Base-by-base conservation (phyloP, 1,140 invertebrate species). In the Drosophila tristis region DNA sequence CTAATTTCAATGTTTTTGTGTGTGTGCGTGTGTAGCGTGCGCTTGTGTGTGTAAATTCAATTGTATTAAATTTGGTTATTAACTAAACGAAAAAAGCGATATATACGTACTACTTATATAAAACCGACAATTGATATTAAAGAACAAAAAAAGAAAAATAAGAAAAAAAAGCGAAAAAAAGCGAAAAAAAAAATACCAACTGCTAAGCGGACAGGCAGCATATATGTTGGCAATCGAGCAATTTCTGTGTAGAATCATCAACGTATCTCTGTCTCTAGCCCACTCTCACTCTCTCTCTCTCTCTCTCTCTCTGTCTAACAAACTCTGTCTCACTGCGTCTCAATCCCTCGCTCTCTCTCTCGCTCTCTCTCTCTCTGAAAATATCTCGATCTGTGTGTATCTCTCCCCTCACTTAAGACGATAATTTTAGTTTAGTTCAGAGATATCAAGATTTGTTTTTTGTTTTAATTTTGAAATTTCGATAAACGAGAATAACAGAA, bases 141-240 rank as follows among this genome's bases (percentile, higher is more conserved):
- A 51, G 31, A 35, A 35, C 9, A 0, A 39, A 51, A 45, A 20
- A 20, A 20, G 2, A 20, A 2, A 20, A 20, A 20, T 1, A 20
- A 0, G 20, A 20, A 70, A 48, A 50, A 49, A 42, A 61, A 48
- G 58, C 9, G 9, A 70, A 48, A 50, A 49, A 42, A 61, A 48
- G 58, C 9, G 9, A 58, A 2, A 57, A 31, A 51, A 13, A 54
- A 59, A 70, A 47, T 62, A 71, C 45, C 67, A 76, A 86, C 60
- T 80, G 79, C 71, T 35, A 60, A 81, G 51, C 66, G 76, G 76
- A 89, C 84, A 90, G 90, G 90, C 91, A 92, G 91, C 91, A 92
- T 92, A 92, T 92, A 92, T 92, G 91, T 91, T 92, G 90, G 91
- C 91, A 92, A 92, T 92, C 91, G 91, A 92, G 91, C 91, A 92